Conservation (phyloP, 2,888 invertebrate species). For the Plagodis pulveraria region DNA sequence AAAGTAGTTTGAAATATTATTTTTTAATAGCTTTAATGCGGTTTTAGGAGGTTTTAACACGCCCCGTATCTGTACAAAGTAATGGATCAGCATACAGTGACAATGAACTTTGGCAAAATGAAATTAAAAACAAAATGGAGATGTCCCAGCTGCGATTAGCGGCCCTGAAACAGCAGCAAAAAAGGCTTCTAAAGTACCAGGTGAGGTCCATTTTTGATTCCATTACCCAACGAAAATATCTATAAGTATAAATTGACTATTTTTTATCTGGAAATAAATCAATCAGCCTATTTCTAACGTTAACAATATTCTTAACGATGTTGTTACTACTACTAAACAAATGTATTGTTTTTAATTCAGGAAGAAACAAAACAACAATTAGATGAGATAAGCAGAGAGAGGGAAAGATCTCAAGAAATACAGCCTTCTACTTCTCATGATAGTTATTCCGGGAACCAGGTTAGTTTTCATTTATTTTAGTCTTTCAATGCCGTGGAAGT, state of each 20-base stretch:
- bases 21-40: slow-evolving; percentile 19
- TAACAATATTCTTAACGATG: neutral
- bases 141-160: slow-evolving; percentile 85
- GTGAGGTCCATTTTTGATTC: slow-evolving; percentile 40
- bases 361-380: slow-evolving; percentile 81
- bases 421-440: slow-evolving; percentile 72
- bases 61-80: slow-evolving; percentile 79
- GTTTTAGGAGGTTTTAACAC: slow-evolving; percentile 69
- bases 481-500: too few relatives aligned
- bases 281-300: too few relatives aligned
- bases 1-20: neutral
- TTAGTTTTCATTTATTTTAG: slow-evolving; percentile 27
- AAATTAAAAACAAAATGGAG: slow-evolving; percentile 86
- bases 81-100: slow-evolving; percentile 81
- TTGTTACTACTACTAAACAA: neutral
- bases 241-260: too few relatives aligned
- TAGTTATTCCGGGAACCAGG: slow-evolving; percentile 66
- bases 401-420: slow-evolving; percentile 69
- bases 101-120: slow-evolving; percentile 83
- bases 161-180: slow-evolving; percentile 86
- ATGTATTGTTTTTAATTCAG: slow-evolving; percentile 40
- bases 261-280: too few relatives aligned
- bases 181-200: slow-evolving; percentile 77
- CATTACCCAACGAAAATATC: too few relatives aligned
- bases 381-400: slow-evolving; percentile 75